Evolutionary conservation across 2,888 invertebrate species (phyloP).

Genomic region (Autographa gamma): DNA sequence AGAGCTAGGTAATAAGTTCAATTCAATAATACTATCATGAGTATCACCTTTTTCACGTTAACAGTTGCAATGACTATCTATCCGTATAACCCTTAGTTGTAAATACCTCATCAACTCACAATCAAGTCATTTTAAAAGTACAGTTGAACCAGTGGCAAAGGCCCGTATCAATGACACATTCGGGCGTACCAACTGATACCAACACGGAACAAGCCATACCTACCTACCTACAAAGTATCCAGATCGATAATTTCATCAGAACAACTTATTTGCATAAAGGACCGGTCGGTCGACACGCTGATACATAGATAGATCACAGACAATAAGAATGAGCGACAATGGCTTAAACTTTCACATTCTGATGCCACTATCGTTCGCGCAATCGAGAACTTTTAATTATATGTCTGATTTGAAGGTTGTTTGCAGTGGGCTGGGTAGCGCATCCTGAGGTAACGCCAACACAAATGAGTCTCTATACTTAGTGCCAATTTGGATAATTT

Average conservation of each 20-base stretch:
- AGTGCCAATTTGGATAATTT: not conserved
- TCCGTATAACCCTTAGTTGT: too few species aligned
- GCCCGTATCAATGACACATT: constrained; percentile 32
- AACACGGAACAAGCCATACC: constrained; percentile 50
- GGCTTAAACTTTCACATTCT: constrained; percentile 66
- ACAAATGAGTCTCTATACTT: not conserved
- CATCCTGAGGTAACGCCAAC: constrained; percentile 15
- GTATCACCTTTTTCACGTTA: too few species aligned
- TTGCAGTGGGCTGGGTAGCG: constrained; percentile 30
- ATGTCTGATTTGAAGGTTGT: constrained; percentile 39
- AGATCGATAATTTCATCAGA: constrained; percentile 67
- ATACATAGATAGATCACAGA: constrained; percentile 63
- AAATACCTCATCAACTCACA: too few species aligned
- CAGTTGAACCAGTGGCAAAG: not conserved
- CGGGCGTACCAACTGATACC: constrained; percentile 11
- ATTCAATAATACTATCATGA: too few species aligned
- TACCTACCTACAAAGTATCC: constrained; percentile 33
- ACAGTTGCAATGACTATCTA: too few species aligned
- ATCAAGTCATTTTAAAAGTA: too few species aligned
- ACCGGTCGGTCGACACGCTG: constrained; percentile 62
- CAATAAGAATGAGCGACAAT: constrained; percentile 69
- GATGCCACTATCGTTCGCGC: constrained; percentile 36
- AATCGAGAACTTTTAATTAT: constrained; percentile 52
- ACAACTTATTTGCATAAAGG: constrained; percentile 65
- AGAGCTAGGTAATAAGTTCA: too few species aligned